phyloP scores from a whole-genome alignment of 2,888 invertebrate species.

The Thymelicus lineola region DNA sequence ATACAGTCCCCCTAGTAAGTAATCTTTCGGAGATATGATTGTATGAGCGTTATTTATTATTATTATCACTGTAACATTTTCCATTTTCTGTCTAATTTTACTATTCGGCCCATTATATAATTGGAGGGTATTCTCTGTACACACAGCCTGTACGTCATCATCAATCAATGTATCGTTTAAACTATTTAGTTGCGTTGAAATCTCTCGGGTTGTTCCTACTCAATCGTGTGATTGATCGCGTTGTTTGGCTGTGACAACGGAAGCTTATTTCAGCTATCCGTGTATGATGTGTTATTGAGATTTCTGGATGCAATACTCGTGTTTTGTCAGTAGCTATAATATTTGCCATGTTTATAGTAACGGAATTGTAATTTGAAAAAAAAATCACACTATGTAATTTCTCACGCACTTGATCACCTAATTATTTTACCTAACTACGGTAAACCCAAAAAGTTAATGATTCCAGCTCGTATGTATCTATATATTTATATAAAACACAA shows the following conservation, averaged over 20 bases:
- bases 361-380: background rate
- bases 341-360: background rate
- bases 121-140: background rate
- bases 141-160: slow-evolving; percentile 14
- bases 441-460: too few relatives aligned
- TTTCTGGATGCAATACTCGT: slow-evolving; percentile 10
- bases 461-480: too few relatives aligned
- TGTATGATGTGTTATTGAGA: slow-evolving; percentile 24
- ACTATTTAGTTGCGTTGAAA: slow-evolving; percentile 32
- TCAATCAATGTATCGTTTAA: slow-evolving; percentile 37
- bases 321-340: background rate
- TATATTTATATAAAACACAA: too few relatives aligned
- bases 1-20: too few relatives aligned
- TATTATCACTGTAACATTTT: background rate
- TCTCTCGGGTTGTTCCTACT: slow-evolving; percentile 32
- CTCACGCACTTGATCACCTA: too few relatives aligned
- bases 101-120: background rate
- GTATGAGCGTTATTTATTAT: too few relatives aligned
- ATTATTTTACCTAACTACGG: too few relatives aligned
- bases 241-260: slow-evolving; percentile 35
- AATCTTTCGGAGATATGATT: too few relatives aligned
- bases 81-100: background rate
- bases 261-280: slow-evolving; percentile 20
- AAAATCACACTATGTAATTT: background rate
- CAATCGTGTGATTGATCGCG: slow-evolving; percentile 34